phyloP scores from a whole-genome alignment of 64 coral and sea anemone species.

The Actinia tenebrosa region DNA sequence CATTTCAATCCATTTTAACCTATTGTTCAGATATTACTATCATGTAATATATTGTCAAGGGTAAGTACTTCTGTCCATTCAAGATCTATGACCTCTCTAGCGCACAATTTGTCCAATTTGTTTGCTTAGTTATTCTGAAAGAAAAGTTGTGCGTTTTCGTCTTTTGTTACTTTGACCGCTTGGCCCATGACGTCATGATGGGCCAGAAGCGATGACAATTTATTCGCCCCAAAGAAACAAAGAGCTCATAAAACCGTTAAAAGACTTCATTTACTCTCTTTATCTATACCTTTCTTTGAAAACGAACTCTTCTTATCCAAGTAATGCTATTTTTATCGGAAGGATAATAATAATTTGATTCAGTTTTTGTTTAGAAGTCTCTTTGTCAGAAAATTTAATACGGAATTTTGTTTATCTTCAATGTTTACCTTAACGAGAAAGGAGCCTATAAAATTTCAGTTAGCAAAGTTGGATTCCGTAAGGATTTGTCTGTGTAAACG shows the following conservation, averaged over 20 bases:
- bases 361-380: neutral
- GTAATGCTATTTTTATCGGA: neutral
- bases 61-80: neutral
- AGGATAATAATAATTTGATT: neutral
- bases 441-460: conserved; percentile 52
- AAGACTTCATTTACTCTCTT: neutral
- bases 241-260: neutral
- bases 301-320: neutral
- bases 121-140: neutral
- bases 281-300: neutral
- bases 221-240: neutral
- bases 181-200: conserved; percentile 13
- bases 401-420: conserved; percentile 35
- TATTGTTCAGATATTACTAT: conserved; percentile 6
- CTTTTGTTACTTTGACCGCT: conserved; percentile 9
- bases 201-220: neutral
- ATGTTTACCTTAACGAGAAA: conserved; percentile 35
- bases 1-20: neutral
- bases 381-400: conserved; percentile 6
- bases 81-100: conserved; percentile 9
- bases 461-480: conserved; percentile 12
- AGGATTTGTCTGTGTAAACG: conserved; percentile 44
- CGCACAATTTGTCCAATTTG: neutral
- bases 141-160: conserved; percentile 10
- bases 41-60: neutral